Conservation (phyloP, 2,113 vertebrate species). For the Nematolebias whitei region DNA sequence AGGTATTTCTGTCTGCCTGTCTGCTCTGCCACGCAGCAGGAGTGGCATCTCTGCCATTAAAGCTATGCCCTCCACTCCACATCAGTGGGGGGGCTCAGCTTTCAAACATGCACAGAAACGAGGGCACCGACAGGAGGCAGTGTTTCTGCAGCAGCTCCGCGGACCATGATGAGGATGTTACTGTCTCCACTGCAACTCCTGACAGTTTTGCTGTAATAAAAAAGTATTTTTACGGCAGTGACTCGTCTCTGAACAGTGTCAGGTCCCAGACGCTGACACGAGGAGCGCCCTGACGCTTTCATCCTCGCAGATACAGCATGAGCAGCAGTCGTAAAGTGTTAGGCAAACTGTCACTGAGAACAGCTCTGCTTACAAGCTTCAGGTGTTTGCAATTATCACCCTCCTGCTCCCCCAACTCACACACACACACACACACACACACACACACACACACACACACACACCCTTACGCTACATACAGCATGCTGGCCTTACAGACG, state of each 20-base stretch:
- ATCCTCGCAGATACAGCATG: slow-evolving; percentile 8
- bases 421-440: slow-evolving; percentile 34
- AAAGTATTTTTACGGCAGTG: not conserved
- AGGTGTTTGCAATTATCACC: slow-evolving; percentile 77
- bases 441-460: not conserved
- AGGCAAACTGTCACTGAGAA: slow-evolving; percentile 41
- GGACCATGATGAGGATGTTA: slow-evolving; percentile 13
- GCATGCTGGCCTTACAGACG: slow-evolving; percentile 11
- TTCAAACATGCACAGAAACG: slow-evolving; percentile 29
- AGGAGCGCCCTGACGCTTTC: not conserved
- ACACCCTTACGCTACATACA: slow-evolving; percentile 16
- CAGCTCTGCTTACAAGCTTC: slow-evolving; percentile 58
- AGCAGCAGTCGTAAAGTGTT: slow-evolving; percentile 25
- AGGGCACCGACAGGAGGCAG: slow-evolving; percentile 72
- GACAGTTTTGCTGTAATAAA: not conserved
- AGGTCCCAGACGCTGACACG: not conserved
- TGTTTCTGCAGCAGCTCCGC: slow-evolving; percentile 37
- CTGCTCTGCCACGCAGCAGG: slow-evolving; percentile 47
- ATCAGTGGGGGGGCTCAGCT: slow-evolving; percentile 50
- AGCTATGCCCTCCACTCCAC: slow-evolving; percentile 37
- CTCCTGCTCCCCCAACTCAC: slow-evolving; percentile 34
- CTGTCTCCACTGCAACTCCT: slow-evolving; percentile 1
- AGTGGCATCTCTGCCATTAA: slow-evolving; percentile 59
- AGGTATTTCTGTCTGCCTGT: slow-evolving; percentile 61
- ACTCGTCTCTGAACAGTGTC: not conserved